Evolutionary conservation across 2,797 vertebrate species (phyloP).

Genomic region (Simalia tracyae): DNA sequence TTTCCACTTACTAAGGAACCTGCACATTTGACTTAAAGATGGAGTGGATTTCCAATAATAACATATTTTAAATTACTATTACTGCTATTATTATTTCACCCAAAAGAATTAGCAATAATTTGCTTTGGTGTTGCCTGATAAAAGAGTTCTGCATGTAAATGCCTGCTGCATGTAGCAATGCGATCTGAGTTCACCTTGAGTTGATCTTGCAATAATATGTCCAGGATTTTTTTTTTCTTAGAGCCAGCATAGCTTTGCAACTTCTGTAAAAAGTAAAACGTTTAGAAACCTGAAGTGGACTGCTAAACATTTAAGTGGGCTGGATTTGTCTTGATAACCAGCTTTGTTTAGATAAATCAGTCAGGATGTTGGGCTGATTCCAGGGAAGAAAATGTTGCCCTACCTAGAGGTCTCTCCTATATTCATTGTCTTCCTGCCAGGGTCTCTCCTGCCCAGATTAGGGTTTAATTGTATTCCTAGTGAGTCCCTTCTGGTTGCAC

Average conservation of each 20-base stretch:
- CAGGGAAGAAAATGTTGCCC: background rate
- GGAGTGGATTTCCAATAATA: background rate
- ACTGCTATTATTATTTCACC: background rate
- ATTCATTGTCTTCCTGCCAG: conserved; percentile 34
- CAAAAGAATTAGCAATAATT: background rate
- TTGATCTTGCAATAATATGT: background rate
- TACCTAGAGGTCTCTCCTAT: background rate
- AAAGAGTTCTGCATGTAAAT: background rate
- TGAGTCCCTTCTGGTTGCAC: conserved; percentile 63
- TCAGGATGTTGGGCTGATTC: background rate
- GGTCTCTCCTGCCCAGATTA: conserved; percentile 55
- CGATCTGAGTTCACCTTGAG: background rate
- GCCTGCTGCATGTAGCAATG: background rate
- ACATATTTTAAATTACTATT: background rate
- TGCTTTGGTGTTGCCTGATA: background rate
- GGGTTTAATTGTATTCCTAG: conserved; percentile 69
- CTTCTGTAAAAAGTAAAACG: background rate
- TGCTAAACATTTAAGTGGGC: too few relatives aligned
- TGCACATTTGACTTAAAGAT: background rate
- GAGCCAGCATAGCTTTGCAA: background rate
- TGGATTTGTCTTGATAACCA: background rate
- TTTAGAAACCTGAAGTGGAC: background rate
- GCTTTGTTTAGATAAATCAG: background rate
- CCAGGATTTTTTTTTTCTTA: background rate
- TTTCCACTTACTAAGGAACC: background rate